Evolutionary conservation across 1,140 invertebrate genomes (phyloP).

Genomic region (Drosophila pectinifera): DNA sequence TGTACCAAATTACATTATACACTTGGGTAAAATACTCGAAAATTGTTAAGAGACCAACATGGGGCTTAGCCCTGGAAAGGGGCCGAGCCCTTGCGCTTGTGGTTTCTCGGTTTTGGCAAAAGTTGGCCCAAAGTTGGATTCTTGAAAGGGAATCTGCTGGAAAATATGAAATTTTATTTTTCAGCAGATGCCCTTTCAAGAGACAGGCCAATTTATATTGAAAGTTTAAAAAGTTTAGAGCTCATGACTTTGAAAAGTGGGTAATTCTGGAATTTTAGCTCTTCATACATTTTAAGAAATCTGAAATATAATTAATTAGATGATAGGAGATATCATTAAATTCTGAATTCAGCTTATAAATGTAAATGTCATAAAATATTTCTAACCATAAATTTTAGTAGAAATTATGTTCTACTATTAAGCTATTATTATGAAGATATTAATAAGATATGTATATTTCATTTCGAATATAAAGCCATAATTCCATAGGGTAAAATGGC

Average conservation of each 20-base stretch:
- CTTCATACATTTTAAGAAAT: not conserved
- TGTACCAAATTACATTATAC: conserved; percentile 50
- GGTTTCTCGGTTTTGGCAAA: conserved; percentile 22
- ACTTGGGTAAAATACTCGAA: conserved; percentile 54
- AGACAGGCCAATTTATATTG: conserved; percentile 7
- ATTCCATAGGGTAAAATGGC: not conserved
- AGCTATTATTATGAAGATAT: too few species aligned
- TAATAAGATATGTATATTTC: too few species aligned
- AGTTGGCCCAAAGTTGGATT: conserved; percentile 36
- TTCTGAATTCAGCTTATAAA: too few species aligned
- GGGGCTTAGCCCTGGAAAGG: not conserved
- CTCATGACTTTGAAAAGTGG: not conserved
- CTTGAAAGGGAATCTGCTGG: too few species aligned
- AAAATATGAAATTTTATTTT: conserved; percentile 44
- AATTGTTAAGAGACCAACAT: conserved; percentile 52
- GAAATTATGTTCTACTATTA: too few species aligned
- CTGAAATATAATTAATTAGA: too few species aligned
- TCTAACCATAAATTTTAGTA: too few species aligned
- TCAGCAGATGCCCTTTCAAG: conserved; percentile 7
- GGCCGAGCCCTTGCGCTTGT: not conserved
- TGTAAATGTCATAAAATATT: too few species aligned
- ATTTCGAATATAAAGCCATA: not conserved
- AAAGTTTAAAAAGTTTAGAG: not conserved
- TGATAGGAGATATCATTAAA: too few species aligned
- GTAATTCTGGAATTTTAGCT: not conserved